Evolutionary conservation across 2,113 vertebrate species (phyloP).

Genomic region (Gallinago media): DNA sequence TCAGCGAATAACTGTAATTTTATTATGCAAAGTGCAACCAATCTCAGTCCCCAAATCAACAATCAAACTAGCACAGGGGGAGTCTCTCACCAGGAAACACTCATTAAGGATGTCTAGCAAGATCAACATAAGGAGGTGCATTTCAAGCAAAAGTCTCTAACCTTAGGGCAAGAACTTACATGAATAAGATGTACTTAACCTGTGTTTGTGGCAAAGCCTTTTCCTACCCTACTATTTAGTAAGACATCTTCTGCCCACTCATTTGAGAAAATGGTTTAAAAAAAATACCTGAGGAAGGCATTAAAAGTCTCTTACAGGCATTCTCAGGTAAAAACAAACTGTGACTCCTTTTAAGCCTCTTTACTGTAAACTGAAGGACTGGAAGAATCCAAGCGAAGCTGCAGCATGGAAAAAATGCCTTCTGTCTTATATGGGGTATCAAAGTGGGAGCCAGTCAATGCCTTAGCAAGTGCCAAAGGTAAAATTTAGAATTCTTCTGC

Average conservation of each 20-base stretch:
- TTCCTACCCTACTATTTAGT: not conserved
- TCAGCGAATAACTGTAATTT: not conserved
- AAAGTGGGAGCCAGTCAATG: not conserved
- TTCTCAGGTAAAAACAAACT: not conserved
- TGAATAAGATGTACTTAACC: not conserved
- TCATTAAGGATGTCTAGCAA: not conserved
- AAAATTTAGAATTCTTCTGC: not conserved
- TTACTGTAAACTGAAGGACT: not conserved
- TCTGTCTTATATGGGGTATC: not conserved
- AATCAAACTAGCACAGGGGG: not conserved
- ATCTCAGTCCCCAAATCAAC: not conserved
- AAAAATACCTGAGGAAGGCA: not conserved
- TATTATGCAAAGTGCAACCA: not conserved
- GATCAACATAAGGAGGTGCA: not conserved
- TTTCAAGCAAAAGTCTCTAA: not conserved
- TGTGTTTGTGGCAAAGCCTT: not conserved
- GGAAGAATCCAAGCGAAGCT: not conserved
- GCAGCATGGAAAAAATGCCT: not conserved
- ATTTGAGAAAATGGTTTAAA: not conserved
- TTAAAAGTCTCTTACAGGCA: not conserved
- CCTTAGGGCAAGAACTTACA: not conserved
- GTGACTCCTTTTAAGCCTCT: not conserved
- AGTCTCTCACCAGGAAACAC: not conserved
- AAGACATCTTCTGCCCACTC: not conserved
- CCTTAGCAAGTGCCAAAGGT: not conserved